Conservation (phyloP, 2,113 vertebrate species). For the human region GRCh38 chr1:118189001-118189500, state of each 20-base stretch:
- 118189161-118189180: neutral
- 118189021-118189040: neutral
- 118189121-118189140: too few relatives aligned
- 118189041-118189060: neutral
- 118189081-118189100: too few relatives aligned
- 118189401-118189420: constrained; percentile 35
- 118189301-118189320: neutral
- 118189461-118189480: constrained; percentile 19
- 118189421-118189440: neutral
- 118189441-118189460: constrained; percentile 5
- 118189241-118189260: neutral
- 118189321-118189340: neutral
- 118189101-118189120: neutral
- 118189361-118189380: neutral
- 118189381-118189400: neutral
- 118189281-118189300: neutral
- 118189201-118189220: neutral
- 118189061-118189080: neutral
- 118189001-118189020: neutral
- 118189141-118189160: neutral
- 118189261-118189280: neutral
- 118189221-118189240: neutral
- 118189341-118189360: neutral
- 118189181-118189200: neutral
- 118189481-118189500: constrained; percentile 24